These are phyloP conservation scores for Tiaroga cobitis DNA, from an alignment of 2,797 vertebrate genomes.

Conservation along the genomic window DNA sequence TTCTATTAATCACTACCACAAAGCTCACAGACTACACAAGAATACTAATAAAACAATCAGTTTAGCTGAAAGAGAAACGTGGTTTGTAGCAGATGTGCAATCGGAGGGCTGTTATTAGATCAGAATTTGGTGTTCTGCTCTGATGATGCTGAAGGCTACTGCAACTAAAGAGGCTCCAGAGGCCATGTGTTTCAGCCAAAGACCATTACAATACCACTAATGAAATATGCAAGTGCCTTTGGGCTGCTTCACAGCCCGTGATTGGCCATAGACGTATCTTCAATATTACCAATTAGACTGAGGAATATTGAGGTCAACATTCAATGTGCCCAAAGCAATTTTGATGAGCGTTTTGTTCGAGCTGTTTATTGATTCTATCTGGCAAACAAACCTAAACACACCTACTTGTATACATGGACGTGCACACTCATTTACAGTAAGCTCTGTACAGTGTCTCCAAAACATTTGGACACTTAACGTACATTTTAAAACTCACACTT, in stretches of 20 bases:
- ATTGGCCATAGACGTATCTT: constrained; percentile 43
- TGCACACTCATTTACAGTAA: background rate
- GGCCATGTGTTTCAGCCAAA: constrained; percentile 59
- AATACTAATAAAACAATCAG: constrained; percentile 44
- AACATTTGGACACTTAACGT: background rate
- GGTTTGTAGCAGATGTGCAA: constrained; percentile 59
- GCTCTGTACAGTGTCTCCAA: background rate
- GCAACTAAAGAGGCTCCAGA: constrained; percentile 44
- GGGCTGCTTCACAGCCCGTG: constrained; percentile 40
- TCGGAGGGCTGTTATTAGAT: constrained; percentile 56
- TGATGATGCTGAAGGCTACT: constrained; percentile 45
- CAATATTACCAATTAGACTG: constrained; percentile 5
- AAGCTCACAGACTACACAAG: background rate
- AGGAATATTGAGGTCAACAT: constrained; percentile 9
- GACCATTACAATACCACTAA: constrained; percentile 59
- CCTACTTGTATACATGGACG: background rate
- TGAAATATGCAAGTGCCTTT: constrained; percentile 65
- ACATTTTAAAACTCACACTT: background rate
- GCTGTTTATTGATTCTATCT: background rate
- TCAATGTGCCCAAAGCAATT: constrained; percentile 15
- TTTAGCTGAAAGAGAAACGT: constrained; percentile 39
- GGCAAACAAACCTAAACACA: constrained; percentile 3
- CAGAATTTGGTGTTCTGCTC: constrained; percentile 30
- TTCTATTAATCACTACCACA: background rate
- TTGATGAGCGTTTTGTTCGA: constrained; percentile 18